phyloP scores from a whole-genome alignment of 2,797 vertebrate species.

The Parotocinclus haroldoi region DNA sequence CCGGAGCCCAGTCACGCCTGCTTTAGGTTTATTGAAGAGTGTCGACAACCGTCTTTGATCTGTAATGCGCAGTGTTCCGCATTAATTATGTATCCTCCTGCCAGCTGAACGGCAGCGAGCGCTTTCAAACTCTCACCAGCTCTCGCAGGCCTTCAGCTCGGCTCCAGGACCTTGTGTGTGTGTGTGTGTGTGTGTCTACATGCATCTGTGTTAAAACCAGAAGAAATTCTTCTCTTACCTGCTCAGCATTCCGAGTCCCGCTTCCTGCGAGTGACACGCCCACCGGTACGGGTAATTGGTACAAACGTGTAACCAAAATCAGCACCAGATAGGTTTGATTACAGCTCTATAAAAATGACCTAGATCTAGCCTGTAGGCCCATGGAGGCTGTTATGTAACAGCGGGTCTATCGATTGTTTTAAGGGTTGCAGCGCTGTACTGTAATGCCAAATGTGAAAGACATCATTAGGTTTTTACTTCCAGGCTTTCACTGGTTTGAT shows the following conservation, averaged over 20 bases:
- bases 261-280: constrained; percentile 31
- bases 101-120: constrained; percentile 55
- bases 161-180: constrained; percentile 53
- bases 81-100: constrained; percentile 74
- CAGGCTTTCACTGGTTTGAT: no score
- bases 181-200: constrained; percentile 19
- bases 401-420: no score
- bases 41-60: constrained; percentile 68
- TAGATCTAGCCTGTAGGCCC: no score
- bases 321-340: no score
- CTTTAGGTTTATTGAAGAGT: constrained; percentile 56
- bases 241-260: constrained; percentile 37
- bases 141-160: constrained; percentile 57
- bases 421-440: no score
- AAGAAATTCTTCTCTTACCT: constrained; percentile 40
- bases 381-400: no score
- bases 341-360: no score
- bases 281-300: not conserved
- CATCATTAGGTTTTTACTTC: no score
- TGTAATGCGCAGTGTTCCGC: constrained; percentile 66
- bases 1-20: constrained; percentile 58
- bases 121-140: constrained; percentile 62
- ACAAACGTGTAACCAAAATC: no score
- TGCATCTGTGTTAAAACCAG: constrained; percentile 37
- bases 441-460: no score